phyloP scores from a whole-genome alignment of 37 sponge, comb jelly and placozoan genomes.

The Haliclona indistincta region DNA sequence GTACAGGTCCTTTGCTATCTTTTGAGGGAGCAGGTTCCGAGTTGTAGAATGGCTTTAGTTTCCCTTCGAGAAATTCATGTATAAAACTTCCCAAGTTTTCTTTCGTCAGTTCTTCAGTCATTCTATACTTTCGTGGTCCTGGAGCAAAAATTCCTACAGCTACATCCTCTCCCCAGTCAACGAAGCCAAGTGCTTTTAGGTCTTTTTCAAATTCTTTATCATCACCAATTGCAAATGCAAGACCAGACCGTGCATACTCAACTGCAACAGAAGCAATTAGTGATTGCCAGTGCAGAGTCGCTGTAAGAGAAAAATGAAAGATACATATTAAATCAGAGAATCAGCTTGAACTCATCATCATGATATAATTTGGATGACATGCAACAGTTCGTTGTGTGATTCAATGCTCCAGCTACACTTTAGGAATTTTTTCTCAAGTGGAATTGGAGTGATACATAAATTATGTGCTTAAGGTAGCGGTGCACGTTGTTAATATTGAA shows the following conservation, averaged over 20 bases:
- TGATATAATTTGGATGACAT: too few species aligned
- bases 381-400: too few species aligned
- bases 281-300: slow-evolving; percentile 65
- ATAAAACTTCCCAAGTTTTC: slow-evolving; percentile 66
- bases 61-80: slow-evolving; percentile 54
- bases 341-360: too few species aligned
- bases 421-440: too few species aligned
- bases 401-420: too few species aligned
- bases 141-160: slow-evolving; percentile 57
- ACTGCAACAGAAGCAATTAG: slow-evolving; percentile 63
- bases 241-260: slow-evolving; percentile 25
- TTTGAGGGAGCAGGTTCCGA: slow-evolving; percentile 65
- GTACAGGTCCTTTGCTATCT: slow-evolving; percentile 53
- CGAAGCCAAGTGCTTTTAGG: slow-evolving; percentile 47
- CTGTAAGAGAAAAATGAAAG: slow-evolving; percentile 17
- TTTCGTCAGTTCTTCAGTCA: slow-evolving; percentile 54
- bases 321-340: too few species aligned
- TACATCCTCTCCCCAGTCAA: slow-evolving; percentile 69
- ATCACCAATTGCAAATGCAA: slow-evolving; percentile 54
- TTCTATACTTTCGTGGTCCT: slow-evolving; percentile 31
- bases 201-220: slow-evolving; percentile 53
- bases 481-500: neutral
- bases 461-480: neutral
- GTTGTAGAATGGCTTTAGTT: slow-evolving; percentile 48
- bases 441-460: neutral